Evolutionary conservation across 2,888 invertebrate genomes (phyloP).

Genomic region (Eurois occulta): DNA sequence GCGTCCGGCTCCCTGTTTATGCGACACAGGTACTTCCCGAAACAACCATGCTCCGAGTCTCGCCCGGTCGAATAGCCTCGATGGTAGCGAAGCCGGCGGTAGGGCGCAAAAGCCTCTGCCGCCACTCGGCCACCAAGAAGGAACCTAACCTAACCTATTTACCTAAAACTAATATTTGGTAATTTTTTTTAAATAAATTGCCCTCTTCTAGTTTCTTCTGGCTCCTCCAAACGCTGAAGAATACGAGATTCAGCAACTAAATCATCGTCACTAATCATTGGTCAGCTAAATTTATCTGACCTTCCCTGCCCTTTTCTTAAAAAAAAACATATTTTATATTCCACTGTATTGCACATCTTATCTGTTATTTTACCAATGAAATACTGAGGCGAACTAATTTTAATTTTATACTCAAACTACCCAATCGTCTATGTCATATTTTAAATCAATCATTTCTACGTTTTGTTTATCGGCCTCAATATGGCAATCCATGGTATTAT

Average conservation of each 20-base stretch:
- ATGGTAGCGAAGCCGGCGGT: too few species aligned
- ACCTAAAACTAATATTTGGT: not conserved
- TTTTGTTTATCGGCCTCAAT: not conserved
- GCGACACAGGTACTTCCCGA: too few species aligned
- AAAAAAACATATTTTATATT: not conserved
- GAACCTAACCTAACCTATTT: not conserved
- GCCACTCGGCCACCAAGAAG: too few species aligned
- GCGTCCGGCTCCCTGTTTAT: too few species aligned
- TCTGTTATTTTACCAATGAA: constrained; percentile 1
- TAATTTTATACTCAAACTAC: constrained; percentile 1
- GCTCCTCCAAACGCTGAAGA: constrained; percentile 2
- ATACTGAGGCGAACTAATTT: not conserved
- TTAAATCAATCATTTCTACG: not conserved
- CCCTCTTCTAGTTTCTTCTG: constrained; percentile 1
- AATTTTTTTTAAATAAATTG: not conserved
- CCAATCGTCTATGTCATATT: constrained; percentile 1
- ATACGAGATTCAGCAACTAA: constrained; percentile 1
- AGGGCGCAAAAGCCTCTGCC: too few species aligned
- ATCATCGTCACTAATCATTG: constrained; percentile 2
- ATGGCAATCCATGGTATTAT: not conserved
- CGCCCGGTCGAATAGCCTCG: too few species aligned
- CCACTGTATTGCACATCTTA: not conserved
- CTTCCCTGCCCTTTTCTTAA: constrained; percentile 1
- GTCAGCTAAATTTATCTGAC: constrained; percentile 4
- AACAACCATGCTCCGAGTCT: too few species aligned